phyloP scores from a whole-genome alignment of 2,113 vertebrate genomes.

The Butorides virescens region DNA sequence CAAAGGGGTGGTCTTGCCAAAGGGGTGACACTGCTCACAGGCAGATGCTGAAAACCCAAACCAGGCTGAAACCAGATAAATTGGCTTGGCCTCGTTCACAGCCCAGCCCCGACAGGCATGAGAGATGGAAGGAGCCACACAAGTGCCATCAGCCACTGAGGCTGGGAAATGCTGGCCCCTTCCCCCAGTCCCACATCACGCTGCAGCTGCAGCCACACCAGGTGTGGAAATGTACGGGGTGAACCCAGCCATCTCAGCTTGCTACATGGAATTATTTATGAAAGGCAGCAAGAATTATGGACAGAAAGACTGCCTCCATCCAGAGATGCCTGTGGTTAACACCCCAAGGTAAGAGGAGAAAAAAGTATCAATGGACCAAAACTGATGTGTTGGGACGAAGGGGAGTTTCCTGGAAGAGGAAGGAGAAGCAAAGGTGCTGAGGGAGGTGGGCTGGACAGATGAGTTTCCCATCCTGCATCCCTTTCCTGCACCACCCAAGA shows the following conservation, averaged over 20 bases:
- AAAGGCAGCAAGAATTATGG: neutral
- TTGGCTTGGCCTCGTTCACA: neutral
- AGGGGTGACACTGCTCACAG: neutral
- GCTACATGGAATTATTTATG: neutral
- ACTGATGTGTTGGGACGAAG: neutral
- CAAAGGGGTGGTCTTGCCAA: neutral
- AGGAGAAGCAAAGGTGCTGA: neutral
- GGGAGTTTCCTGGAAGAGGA: neutral
- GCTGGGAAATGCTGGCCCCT: neutral
- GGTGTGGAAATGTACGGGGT: fast-evolving
- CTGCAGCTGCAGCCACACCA: neutral
- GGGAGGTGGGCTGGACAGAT: neutral
- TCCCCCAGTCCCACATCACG: neutral
- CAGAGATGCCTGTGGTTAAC: neutral
- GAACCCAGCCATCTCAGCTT: neutral
- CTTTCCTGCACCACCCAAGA: neutral
- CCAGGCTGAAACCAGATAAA: neutral
- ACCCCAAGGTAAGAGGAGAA: neutral
- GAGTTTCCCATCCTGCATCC: neutral
- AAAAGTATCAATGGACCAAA: neutral
- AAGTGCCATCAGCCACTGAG: neutral
- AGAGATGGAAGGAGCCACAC: neutral
- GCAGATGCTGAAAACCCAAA: neutral
- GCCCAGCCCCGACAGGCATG: fast-evolving
- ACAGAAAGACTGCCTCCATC: neutral